Percentiles rank a stretch among this genome's conserved stretches.
Evolutionary conservation across 2,797 vertebrate species (phyloP).

Genomic region (Epinephelus malabaricus): DNA sequence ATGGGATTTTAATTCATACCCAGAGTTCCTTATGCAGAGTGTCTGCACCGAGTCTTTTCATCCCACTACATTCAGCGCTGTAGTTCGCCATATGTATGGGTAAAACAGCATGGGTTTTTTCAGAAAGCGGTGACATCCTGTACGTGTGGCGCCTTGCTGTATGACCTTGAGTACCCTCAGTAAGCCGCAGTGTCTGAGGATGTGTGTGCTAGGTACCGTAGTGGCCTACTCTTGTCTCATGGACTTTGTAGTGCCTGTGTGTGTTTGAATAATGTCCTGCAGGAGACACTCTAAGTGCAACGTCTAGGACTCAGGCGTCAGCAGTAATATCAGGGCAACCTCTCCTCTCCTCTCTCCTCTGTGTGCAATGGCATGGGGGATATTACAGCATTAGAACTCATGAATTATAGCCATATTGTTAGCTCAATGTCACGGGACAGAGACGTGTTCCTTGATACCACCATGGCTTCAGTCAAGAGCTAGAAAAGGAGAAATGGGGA

Average conservation of each 20-base stretch:
- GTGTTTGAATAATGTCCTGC: slow-evolving; percentile 85
- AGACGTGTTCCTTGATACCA: slow-evolving; percentile 39
- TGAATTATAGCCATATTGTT: slow-evolving; percentile 77
- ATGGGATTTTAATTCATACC: slow-evolving; percentile 72
- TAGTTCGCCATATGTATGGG: not conserved
- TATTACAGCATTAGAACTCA: slow-evolving; percentile 76
- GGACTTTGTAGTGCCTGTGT: slow-evolving; percentile 65
- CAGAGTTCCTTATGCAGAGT: slow-evolving; percentile 43
- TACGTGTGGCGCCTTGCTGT: slow-evolving; percentile 40
- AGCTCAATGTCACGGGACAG: slow-evolving; percentile 72
- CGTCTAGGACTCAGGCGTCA: slow-evolving; percentile 84
- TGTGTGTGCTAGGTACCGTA: slow-evolving; percentile 45
- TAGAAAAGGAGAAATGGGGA: slow-evolving; percentile 35
- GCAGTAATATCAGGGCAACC: slow-evolving; percentile 83
- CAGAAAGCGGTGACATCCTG: slow-evolving; percentile 29
- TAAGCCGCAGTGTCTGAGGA: slow-evolving; percentile 53
- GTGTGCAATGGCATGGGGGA: slow-evolving; percentile 73
- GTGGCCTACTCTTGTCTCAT: slow-evolving; percentile 66
- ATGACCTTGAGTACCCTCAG: slow-evolving; percentile 73
- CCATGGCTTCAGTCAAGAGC: slow-evolving; percentile 55
- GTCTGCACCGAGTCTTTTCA: slow-evolving; percentile 43
- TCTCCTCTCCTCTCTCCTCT: slow-evolving; percentile 68
- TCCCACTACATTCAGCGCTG: slow-evolving; percentile 25
- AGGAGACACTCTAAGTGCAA: slow-evolving; percentile 85
- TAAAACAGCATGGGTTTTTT: slow-evolving; percentile 15